Base-by-base conservation (phyloP, 2,797 vertebrate genomes). In the Micromesistius poutassou region DNA sequence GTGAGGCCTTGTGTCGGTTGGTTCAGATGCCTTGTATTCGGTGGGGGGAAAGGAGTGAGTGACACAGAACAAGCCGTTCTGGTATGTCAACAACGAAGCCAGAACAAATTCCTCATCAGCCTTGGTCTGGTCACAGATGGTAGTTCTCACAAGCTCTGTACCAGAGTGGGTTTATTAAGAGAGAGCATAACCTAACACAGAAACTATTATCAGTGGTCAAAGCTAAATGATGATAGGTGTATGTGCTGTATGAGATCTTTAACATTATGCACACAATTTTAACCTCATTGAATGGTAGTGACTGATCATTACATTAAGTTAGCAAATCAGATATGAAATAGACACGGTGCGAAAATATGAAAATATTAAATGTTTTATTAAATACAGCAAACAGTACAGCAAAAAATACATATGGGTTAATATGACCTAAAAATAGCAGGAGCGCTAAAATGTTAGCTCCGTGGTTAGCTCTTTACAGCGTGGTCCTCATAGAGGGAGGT, bases 321-420 rank as follows among this genome's bases (percentile, higher is more conserved):
- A 25, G 62, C 55, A 68, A 35, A 72, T 19, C 35, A 72, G 5
- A 72, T 22, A 28, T n/a, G 2, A 74, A 75, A 75, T 42, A 9
- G 30, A 72, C 68, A 30, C n/a, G 68, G 38, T 4, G 22, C 80
- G 19, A 80, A 74, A 62, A 77, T 81, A 82, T 81, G 50, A 77
- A 79, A 88, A 88, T 42, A 74, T 85, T 89, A 84, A 88, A 89
- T 86, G 50, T 55, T 92, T 76, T 74, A 78, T 80, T 81, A 79
- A 62, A 81, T 13, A 79, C 66, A 87, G n/a, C 62, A 28, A 68
- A 68, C 62, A 62, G n/a, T n/a, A n/a, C n/a, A n/a, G n/a, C n/a
- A n/a, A n/a, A n/a, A n/a, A 19, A 68, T 68, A 66, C n/a, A 68
- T 25, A 40, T 30, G 40, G 72, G 30, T 90, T 82, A 83, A 80